Evolutionary conservation across 2,888 invertebrate genomes (phyloP).

Genomic region (Brenthis daphne): DNA sequence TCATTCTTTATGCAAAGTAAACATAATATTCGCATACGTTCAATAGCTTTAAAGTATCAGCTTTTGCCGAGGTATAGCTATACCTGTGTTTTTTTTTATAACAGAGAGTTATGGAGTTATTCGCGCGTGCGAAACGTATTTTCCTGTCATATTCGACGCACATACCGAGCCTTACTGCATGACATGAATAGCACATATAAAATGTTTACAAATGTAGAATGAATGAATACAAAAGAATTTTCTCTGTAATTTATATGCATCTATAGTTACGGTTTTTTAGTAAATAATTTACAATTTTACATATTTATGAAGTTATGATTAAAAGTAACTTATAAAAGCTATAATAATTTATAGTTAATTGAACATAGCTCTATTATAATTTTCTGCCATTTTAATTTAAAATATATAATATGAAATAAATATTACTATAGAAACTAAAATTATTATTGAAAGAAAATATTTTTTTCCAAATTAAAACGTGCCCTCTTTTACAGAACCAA

Average conservation of each 20-base stretch:
- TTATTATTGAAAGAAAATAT: not conserved
- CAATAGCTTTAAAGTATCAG: conserved; percentile 3
- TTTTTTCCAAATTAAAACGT: not conserved
- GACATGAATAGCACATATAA: conserved; percentile 12
- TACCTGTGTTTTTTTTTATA: conserved; percentile 10
- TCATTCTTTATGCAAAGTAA: not conserved
- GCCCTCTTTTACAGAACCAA: conserved; percentile 83
- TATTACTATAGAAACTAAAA: too few species aligned
- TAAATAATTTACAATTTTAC: too few species aligned
- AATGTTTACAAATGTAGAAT: conserved; percentile 5
- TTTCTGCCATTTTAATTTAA: too few species aligned
- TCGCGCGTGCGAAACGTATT: conserved; percentile 23
- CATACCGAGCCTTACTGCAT: conserved; percentile 11
- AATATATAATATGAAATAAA: too few species aligned
- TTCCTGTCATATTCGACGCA: conserved; percentile 20
- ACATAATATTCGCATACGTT: not conserved
- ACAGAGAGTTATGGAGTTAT: conserved; percentile 14
- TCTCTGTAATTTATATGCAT: not conserved
- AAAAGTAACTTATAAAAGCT: too few species aligned
- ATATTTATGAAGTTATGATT: too few species aligned
- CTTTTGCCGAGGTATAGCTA: not conserved
- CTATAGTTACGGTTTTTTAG: not conserved
- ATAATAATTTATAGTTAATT: too few species aligned
- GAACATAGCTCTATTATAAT: too few species aligned
- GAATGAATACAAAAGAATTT: conserved; percentile 5